Conservation (phyloP, 2,113 vertebrate genomes). For the Gobius niger region DNA sequence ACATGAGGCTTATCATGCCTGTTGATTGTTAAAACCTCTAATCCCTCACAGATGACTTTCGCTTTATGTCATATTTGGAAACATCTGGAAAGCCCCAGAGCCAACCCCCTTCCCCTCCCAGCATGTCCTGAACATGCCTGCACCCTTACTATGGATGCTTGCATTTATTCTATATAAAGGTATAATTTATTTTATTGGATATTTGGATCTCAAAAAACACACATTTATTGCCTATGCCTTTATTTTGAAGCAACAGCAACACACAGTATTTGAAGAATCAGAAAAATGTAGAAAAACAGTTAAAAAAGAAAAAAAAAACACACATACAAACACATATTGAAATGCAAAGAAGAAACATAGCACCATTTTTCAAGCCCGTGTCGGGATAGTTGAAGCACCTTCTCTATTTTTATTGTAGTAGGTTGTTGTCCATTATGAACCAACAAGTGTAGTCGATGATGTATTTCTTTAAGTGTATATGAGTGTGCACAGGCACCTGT, state of each 20-base stretch:
- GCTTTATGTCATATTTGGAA: background rate
- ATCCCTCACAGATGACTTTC: background rate
- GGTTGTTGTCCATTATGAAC: background rate
- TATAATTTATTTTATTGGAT: background rate
- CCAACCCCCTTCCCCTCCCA: background rate
- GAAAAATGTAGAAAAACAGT: background rate
- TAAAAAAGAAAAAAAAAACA: background rate
- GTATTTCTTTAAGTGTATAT: background rate
- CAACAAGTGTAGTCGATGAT: background rate
- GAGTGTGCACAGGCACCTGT: slow-evolving; percentile 10
- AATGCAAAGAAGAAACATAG: background rate
- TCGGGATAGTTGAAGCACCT: background rate
- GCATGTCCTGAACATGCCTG: background rate
- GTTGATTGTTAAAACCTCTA: background rate
- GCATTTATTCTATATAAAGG: background rate
- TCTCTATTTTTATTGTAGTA: background rate
- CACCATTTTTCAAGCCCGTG: background rate
- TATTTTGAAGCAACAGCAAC: slow-evolving; percentile 24
- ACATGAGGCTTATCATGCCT: background rate
- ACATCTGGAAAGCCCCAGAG: background rate
- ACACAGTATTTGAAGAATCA: background rate
- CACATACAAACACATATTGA: background rate
- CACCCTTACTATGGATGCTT: background rate
- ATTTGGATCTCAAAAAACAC: background rate
- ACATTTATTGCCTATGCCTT: slow-evolving; percentile 3